Conservation (phyloP, 1,140 invertebrate genomes). For the Hermetia illucens region DNA sequence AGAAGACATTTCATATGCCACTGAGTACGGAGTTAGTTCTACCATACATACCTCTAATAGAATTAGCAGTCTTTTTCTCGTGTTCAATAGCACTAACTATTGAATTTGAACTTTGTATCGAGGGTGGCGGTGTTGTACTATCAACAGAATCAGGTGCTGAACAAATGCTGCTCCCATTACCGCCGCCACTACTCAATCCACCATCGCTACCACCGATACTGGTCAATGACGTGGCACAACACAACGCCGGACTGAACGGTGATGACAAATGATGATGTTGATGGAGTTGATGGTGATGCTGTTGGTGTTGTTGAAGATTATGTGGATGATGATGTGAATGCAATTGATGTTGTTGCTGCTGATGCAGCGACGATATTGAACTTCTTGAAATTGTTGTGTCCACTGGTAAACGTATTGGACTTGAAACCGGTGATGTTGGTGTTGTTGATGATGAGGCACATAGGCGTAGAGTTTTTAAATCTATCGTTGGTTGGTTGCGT, state of each 20-base stretch:
- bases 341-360: not conserved
- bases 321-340: not conserved
- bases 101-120: slow-evolving; percentile 2
- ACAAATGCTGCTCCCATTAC: not conserved
- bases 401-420: not conserved
- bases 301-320: not conserved
- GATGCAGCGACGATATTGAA: not conserved
- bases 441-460: slow-evolving; percentile 1
- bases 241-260: not conserved
- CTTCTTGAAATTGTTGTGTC: slow-evolving; percentile 5
- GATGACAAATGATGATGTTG: not conserved
- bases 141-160: slow-evolving; percentile 3
- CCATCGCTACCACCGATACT: not conserved
- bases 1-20: not conserved
- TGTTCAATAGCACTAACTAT: slow-evolving; percentile 16
- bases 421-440: slow-evolving; percentile 5
- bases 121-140: slow-evolving; percentile 9
- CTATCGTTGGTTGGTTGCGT: not conserved
- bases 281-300: slow-evolving; percentile 1
- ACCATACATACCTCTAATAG: slow-evolving; percentile 41
- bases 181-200: not conserved
- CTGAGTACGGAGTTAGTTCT: not conserved
- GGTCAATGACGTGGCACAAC: not conserved
- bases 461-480: not conserved
- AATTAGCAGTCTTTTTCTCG: slow-evolving; percentile 42